Conservation (phyloP, 2,888 invertebrate species). For the Stenodera caucasica region DNA sequence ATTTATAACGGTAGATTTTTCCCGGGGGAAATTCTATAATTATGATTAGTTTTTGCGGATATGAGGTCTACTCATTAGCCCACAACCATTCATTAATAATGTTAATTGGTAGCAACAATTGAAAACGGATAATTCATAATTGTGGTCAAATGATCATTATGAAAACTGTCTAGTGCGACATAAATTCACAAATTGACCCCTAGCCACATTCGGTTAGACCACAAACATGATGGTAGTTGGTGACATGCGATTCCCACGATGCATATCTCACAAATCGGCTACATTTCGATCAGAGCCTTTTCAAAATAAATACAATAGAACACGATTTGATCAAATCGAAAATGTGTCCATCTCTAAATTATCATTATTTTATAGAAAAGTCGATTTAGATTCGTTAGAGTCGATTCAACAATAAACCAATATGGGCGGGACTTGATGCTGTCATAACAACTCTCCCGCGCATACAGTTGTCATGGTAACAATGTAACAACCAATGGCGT, state of each 20-base stretch:
- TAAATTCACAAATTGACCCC: slow-evolving; percentile 49
- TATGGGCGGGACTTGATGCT: too few species aligned
- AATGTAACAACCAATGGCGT: too few species aligned
- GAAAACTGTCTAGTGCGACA: slow-evolving; percentile 41
- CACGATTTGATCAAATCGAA: too few species aligned
- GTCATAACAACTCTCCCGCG: too few species aligned
- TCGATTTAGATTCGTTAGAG: too few species aligned
- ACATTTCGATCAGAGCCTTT: slow-evolving; percentile 26
- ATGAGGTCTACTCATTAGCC: too few species aligned
- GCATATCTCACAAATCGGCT: slow-evolving; percentile 29
- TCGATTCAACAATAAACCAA: too few species aligned
- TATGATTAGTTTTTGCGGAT: neutral
- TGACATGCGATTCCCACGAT: slow-evolving; percentile 28
- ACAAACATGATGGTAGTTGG: slow-evolving; percentile 32
- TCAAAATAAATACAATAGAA: slow-evolving; percentile 8
- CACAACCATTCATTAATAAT: neutral
- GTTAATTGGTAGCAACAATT: neutral
- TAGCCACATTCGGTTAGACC: slow-evolving; percentile 44
- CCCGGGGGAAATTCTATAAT: too few species aligned
- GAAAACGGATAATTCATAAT: slow-evolving; percentile 16
- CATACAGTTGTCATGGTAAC: too few species aligned
- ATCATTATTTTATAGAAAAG: too few species aligned
- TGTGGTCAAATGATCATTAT: slow-evolving; percentile 34
- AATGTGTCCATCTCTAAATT: too few species aligned
- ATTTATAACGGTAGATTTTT: too few species aligned